phyloP scores from a whole-genome alignment of 2,888 invertebrate species.

The Caenorhabditis parvicauda region DNA sequence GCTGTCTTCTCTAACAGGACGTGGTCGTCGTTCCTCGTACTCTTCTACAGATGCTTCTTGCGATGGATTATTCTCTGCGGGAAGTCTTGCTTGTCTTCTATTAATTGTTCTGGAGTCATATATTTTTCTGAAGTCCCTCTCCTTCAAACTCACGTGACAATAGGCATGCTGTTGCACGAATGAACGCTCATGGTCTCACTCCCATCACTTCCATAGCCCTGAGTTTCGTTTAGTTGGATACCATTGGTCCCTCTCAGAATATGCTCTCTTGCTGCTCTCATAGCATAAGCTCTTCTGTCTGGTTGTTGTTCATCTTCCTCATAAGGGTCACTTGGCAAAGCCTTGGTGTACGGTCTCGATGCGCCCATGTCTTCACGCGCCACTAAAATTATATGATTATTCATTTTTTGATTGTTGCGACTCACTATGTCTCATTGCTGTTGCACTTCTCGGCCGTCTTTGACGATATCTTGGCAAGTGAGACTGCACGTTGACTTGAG shows the following conservation, averaged over 20 bases:
- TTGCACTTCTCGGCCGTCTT: conserved; percentile 46
- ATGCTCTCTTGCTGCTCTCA: background rate
- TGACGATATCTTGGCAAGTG: conserved; percentile 32
- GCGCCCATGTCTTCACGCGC: conserved; percentile 43
- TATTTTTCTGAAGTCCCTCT: background rate
- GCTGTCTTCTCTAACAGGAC: background rate
- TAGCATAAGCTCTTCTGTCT: background rate
- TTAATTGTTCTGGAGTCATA: conserved; percentile 38
- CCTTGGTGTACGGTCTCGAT: conserved; percentile 18
- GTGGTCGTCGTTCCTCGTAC: conserved; percentile 1
- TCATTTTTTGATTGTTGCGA: background rate
- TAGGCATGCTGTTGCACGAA: conserved; percentile 56
- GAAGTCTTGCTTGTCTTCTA: conserved; percentile 17
- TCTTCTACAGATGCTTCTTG: conserved; percentile 18
- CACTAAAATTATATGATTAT: conserved; percentile 27
- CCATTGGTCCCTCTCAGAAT: background rate
- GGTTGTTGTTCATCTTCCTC: background rate
- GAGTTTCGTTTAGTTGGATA: conserved; percentile 1
- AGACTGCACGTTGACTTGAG: conserved; percentile 20
- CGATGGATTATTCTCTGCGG: conserved; percentile 7
- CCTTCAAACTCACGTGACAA: conserved; percentile 28
- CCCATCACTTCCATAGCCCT: conserved; percentile 60
- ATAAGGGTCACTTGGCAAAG: conserved; percentile 1
- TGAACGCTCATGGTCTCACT: conserved; percentile 59
- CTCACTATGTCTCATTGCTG: conserved; percentile 49